Evolutionary conservation across 2,113 vertebrate species (phyloP).

Genomic region (Oryzias javanicus): DNA sequence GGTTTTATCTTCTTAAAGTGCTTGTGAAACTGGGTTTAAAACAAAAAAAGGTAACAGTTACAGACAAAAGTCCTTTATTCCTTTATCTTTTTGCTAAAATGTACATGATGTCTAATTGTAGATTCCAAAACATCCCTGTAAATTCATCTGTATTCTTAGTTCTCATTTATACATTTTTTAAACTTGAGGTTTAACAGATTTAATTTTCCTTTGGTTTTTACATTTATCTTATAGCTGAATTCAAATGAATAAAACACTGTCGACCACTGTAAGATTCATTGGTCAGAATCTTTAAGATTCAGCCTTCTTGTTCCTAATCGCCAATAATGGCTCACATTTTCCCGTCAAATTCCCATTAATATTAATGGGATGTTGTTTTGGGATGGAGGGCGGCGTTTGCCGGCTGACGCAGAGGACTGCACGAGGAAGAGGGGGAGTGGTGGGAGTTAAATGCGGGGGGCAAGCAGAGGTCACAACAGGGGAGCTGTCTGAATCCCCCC

Average conservation of each 20-base stretch:
- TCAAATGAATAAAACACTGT: neutral
- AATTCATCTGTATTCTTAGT: no score
- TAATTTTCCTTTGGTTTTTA: no score
- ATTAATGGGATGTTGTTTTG: constrained; percentile 63
- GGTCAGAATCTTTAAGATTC: constrained; percentile 3
- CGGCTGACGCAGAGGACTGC: constrained; percentile 27
- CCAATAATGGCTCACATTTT: constrained; percentile 50
- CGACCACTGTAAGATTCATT: neutral
- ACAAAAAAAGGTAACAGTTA: no score
- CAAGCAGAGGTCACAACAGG: constrained; percentile 61
- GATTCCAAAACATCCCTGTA: no score
- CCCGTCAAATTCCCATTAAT: constrained; percentile 61
- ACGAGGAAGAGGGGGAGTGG: constrained; percentile 29
- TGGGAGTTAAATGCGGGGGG: constrained; percentile 60
- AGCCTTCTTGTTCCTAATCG: constrained; percentile 18
- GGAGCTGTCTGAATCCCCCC: constrained; percentile 42
- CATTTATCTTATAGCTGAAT: no score
- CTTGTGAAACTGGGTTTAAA: no score
- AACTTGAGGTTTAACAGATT: no score
- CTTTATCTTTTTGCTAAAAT: no score
- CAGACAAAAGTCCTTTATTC: no score
- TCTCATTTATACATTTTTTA: no score
- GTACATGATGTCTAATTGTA: no score
- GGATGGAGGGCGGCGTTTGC: constrained; percentile 24
- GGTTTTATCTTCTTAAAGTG: neutral